A percentile compares a stretch with the other conserved stretches of the same genome.
phyloP scores from a whole-genome alignment of 2,113 vertebrate species.

The Ovis aries region DNA sequence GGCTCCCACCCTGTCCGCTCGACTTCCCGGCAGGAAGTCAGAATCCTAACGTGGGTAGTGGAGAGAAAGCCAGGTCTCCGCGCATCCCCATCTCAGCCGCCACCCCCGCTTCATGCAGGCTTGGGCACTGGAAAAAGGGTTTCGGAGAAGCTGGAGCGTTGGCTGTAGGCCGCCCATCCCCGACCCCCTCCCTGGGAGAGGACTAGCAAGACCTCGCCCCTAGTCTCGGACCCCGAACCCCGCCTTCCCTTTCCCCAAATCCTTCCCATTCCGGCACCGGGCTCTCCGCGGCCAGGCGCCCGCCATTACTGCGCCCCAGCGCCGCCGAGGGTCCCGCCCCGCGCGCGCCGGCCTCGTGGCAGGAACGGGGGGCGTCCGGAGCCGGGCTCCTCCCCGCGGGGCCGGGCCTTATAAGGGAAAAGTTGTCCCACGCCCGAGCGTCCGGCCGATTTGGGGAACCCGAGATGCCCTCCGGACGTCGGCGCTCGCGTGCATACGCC shows the following conservation, averaged over 20 bases:
- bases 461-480: not conserved
- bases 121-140: not conserved
- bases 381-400: slow-evolving; percentile 53
- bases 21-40: not conserved
- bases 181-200: not conserved
- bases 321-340: not conserved
- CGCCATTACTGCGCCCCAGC: not conserved
- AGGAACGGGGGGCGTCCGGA: slow-evolving; percentile 13
- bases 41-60: not conserved
- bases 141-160: not conserved
- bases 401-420: slow-evolving; percentile 57
- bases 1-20: not conserved
- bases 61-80: slow-evolving; percentile 66
- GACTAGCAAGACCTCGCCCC: not conserved
- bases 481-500: slow-evolving; percentile 33
- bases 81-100: not conserved
- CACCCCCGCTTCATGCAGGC: not conserved
- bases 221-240: rapidly evolving
- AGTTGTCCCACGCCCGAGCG: not conserved
- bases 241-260: not conserved
- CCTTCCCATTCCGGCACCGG: not conserved
- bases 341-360: slow-evolving; percentile 43
- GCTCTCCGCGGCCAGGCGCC: not conserved
- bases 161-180: not conserved
- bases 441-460: not conserved